Evolutionary conservation across 1,140 invertebrate species (phyloP), one percentile per base, ranked within the genome.

Genomic region (Drosophila gunungcola): DNA sequence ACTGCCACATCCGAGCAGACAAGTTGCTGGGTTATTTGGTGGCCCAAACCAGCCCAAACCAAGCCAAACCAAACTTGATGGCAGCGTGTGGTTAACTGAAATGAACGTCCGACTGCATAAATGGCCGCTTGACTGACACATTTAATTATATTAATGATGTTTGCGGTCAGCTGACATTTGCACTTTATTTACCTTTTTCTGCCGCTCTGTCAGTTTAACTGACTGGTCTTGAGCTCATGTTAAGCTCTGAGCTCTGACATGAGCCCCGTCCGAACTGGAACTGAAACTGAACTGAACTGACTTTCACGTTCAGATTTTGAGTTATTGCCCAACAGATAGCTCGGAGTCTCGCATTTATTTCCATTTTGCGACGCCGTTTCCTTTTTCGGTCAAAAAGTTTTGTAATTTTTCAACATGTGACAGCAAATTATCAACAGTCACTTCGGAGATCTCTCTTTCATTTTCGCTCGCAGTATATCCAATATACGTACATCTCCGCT

Each of bases 61-160:
- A 10, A 41, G 34, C 27, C 34, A 29, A 13, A n/a, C 55, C 39
- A 32, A 39, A 54, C 29, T 48, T 60, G 54, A 67, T 62, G 62
- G 64, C 63, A 56, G 56, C 58, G 60, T 78, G 77, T 78, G 84
- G 80, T 84, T 83, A 76, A 89, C 83, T 89, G 84, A 83, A 86
- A 83, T 83, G 76, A 80, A 72, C 82, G 84, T 72, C 80, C 58
- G 83, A 89, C 69, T 90, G 80, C 73, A 89, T 89, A 90, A 89
- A 89, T 89, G 84, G 80, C 85, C 70, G 84, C 77, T 80, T 90
- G 84, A 91, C 89, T 91, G 88, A 84, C 88, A 91, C 80, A 85
- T 91, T 91, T 91, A 91, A 91, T 91, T 91, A 91, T 91, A 91
- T 91, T 89, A 91, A 89, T 91, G 89, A 89, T 91, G 79, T 84